A percentile compares a stretch with the other conserved stretches of the same genome.
These are phyloP conservation scores for Pycnonotus jocosus DNA, from an alignment of 2,113 vertebrate species.

Conservation along the genomic window DNA sequence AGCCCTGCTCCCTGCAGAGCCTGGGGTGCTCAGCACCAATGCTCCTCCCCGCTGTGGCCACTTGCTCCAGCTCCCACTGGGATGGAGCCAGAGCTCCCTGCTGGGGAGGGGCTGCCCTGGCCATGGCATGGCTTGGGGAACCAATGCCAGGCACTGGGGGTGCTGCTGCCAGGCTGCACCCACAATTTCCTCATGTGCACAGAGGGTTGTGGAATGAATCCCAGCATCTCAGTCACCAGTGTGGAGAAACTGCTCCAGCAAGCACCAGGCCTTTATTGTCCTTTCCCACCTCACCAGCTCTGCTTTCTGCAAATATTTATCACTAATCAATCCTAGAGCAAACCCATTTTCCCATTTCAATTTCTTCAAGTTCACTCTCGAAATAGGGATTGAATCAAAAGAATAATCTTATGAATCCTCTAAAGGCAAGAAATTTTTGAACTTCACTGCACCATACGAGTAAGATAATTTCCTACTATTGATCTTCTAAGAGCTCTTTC, in stretches of 20 bases:
- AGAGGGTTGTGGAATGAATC: accelerated
- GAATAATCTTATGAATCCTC: constrained; percentile 3
- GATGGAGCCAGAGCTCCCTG: background rate
- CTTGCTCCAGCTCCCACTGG: background rate
- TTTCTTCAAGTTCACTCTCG: background rate
- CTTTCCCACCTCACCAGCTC: background rate
- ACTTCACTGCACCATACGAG: background rate
- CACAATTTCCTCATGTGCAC: no score
- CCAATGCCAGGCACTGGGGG: background rate
- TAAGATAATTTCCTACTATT: constrained; percentile 40
- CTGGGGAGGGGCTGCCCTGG: background rate
- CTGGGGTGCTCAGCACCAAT: background rate
- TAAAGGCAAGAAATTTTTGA: constrained; percentile 21
- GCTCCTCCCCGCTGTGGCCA: background rate
- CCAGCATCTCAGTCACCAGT: background rate
- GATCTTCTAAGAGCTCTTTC: constrained; percentile 4
- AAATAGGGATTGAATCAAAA: constrained; percentile 32
- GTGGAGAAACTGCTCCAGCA: background rate
- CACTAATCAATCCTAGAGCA: background rate
- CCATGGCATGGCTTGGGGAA: accelerated
- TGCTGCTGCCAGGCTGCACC: background rate
- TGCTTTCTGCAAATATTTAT: background rate
- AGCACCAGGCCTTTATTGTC: background rate
- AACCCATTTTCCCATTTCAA: background rate
- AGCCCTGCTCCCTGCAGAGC: background rate